Base-by-base conservation (phyloP, 2,888 invertebrate species). In the Lasioglossum calceatum region DNA sequence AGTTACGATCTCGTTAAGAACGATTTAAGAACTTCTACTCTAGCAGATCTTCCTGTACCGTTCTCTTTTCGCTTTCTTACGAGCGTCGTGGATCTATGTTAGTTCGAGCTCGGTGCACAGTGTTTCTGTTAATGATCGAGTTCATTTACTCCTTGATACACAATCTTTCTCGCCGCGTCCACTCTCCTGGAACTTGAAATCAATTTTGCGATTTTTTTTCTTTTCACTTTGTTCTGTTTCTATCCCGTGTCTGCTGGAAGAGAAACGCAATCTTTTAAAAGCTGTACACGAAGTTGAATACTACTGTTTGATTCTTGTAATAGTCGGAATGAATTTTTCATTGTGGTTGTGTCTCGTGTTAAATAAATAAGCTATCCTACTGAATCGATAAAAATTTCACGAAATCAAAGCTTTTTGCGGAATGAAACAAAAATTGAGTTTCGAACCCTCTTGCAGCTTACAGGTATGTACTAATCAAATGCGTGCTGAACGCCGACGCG, bases 1-100 rank as follows among this genome's bases (percentile, higher is more conserved):
- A 44, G 71, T 71, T 71, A 71, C 42, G 39, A n/a, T 44, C 71
- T 71, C 44, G 44, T 71, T 44, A 44, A 42, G 67, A 54, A 54
- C 54, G 54, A 54, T 54, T 54, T 54, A 54, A 54, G 54, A 54
- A 54, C 54, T 54, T n/a, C 54, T 54, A 8, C 54, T n/a, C 23
- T 3, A 54, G n/a, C 54, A 10, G 54, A n/a, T 54, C 54, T 54
- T 54, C 7, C n/a, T n/a, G 10, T 10, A 54, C 1, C 54, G 23
- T 8, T 54, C 54, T 23, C 54, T 54, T 54, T 54, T 54, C 54
- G 54, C 54, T 54, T 54, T 23, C 54, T n/a, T 54, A 10, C 23
- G 23, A 10, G 23, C 54, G 3, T 8, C 54, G 23, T 8, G 54
- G 19, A 54, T 54, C 54, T 54, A 10, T 54, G 23, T 54, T 54